Conservation (phyloP, 1,140 invertebrate species). For the Ericerus pela region DNA sequence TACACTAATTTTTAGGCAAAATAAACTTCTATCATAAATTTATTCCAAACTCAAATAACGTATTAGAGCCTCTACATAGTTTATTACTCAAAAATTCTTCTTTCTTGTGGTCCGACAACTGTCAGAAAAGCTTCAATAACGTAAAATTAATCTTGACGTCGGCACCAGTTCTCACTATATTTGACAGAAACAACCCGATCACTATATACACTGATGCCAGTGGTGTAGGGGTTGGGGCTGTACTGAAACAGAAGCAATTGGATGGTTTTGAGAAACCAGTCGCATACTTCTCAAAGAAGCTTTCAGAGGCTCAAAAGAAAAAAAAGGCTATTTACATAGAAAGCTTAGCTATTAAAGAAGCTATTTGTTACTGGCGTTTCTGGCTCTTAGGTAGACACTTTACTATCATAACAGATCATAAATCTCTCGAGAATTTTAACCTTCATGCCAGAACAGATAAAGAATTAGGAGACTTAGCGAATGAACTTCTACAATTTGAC, state of each 20-base stretch:
- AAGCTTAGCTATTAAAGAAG: no score
- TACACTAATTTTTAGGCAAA: constrained; percentile 27
- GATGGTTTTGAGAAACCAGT: no score
- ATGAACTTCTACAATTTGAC: constrained; percentile 30
- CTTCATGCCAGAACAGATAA: constrained; percentile 28
- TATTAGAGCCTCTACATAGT: constrained; percentile 26
- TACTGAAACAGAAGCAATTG: constrained; percentile 31
- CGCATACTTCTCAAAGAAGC: no score
- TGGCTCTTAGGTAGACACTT: constrained; percentile 29
- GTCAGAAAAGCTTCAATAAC: constrained; percentile 26
- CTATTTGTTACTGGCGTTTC: no score
- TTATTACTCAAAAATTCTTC: constrained; percentile 25
- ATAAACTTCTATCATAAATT: no score
- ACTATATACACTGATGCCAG: constrained; percentile 18
- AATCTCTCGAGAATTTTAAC: constrained; percentile 31
- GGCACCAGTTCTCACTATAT: constrained; percentile 27
- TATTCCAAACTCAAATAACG: no score
- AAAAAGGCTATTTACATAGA: no score
- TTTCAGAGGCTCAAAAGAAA: no score
- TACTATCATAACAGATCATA: constrained; percentile 30
- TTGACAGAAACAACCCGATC: constrained; percentile 20
- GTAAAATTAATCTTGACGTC: constrained; percentile 28
- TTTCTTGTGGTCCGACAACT: constrained; percentile 26
- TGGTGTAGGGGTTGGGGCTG: constrained; percentile 27
- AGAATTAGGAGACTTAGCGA: constrained; percentile 28